These are phyloP conservation scores for Pangasius djambal DNA, from an alignment of 2,797 vertebrate species.

Conservation along the genomic window DNA sequence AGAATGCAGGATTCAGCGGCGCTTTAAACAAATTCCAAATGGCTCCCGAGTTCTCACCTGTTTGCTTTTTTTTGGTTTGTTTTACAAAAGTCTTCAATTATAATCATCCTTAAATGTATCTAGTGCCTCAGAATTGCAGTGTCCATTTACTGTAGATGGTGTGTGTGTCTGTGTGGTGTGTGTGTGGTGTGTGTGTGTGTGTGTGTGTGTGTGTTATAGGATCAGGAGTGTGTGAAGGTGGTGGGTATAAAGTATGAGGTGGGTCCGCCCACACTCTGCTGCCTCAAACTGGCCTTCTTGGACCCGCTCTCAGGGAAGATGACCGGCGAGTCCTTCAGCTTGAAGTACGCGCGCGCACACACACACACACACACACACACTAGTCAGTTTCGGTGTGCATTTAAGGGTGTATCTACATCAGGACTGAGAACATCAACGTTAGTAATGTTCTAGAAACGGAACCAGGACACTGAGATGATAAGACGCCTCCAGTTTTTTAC, in stretches of 20 bases:
- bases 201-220: slow-evolving; percentile 70
- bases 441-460: neutral
- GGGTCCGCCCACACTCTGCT: slow-evolving; percentile 94
- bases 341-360: slow-evolving; percentile 82
- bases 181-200: slow-evolving; percentile 18
- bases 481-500: neutral
- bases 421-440: neutral
- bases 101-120: neutral
- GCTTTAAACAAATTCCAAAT: too few species aligned
- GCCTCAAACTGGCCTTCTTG: slow-evolving; percentile 95
- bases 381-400: neutral
- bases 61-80: neutral
- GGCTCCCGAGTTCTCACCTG: neutral
- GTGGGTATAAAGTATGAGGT: slow-evolving; percentile 97
- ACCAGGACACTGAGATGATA: neutral
- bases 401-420: neutral
- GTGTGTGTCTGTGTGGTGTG: neutral
- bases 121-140: neutral
- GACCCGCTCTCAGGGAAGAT: slow-evolving; percentile 96
- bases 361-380: neutral
- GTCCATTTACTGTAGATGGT: neutral
- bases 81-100: neutral
- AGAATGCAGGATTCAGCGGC: neutral
- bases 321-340: slow-evolving; percentile 95
- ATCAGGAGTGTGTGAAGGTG: slow-evolving; percentile 97